Base-by-base conservation (phyloP, 2,888 invertebrate genomes). In the Pollenia amentaria region DNA sequence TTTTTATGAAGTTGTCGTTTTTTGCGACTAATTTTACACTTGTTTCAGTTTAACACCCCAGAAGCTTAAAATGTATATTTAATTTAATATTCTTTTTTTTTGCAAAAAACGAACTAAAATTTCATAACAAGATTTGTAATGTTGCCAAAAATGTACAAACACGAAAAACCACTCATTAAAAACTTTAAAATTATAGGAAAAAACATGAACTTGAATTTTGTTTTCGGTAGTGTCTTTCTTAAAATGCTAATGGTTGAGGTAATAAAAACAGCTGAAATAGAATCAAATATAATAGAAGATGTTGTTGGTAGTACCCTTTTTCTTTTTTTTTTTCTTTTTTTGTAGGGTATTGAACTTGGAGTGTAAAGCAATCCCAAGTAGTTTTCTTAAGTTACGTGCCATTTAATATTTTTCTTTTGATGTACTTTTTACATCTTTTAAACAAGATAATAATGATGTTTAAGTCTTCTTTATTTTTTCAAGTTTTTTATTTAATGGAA, bases 311-410 rank as follows among this genome's bases (percentile, higher is more conserved):
- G 46, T 46, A 18, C 62, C 21, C 48, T 42, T 21, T 44, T 72
- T 21, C 12, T 8, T 14, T 67, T 57, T 7, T 3, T 16, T 65
- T 48, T 12, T 78, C 12, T 7, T 55, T 72, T 62, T 64, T 73
- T 62, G 79, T 80, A 83, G 87, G 87, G 51, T 73, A 87, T 87
- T 87, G 87, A 87, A 87, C 87, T 87, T 80, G 83, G 60, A 38
- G 48, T 69, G 57, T 70, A 78, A 67, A 83, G 53, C 64, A 70
- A 77, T 2, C 79, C 84, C 70, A 62, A 84, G 84, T 80, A 87
- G 84, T 87, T 87, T 80, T 77, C 83, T 84, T 83, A 73, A 77
- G 83, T 87, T 87, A 84, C 80, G 84, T 84, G 76, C 84, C 87
- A 84, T 87, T 87, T 87, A 84, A 84, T 87, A 80, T 75, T 62